Evolutionary conservation across 2,113 vertebrate genomes (phyloP).

Genomic region (Mellivora capensis): DNA sequence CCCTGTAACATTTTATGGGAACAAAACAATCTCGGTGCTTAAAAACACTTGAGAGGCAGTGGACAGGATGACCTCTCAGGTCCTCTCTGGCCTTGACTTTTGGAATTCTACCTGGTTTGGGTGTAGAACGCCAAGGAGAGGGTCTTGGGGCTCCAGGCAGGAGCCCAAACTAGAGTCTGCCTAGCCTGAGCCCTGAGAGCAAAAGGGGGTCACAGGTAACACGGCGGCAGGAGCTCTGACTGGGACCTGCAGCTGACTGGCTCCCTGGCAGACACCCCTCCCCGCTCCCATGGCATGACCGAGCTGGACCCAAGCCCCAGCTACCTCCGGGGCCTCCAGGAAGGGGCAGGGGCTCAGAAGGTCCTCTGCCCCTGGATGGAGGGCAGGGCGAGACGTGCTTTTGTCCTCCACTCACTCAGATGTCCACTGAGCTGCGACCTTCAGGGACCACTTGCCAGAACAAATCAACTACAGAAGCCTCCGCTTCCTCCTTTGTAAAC

Average conservation of each 20-base stretch:
- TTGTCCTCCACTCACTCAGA: neutral
- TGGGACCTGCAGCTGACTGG: no score
- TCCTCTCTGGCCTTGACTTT: neutral
- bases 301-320: neutral
- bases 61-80: neutral
- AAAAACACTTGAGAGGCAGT: neutral
- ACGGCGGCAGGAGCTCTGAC: neutral
- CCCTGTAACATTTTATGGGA: neutral
- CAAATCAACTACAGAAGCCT: neutral
- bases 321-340: neutral
- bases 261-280: neutral
- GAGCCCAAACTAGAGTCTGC: neutral
- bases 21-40: neutral
- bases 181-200: neutral
- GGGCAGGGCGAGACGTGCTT: neutral
- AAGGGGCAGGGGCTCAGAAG: neutral
- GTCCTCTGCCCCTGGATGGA: neutral
- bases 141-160: neutral
- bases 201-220: neutral
- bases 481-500: neutral
- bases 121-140: neutral
- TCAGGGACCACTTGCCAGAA: neutral
- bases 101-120: neutral
- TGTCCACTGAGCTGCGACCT: accelerated
- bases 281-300: accelerated